A percentile compares a stretch with the other conserved stretches of the same genome.
phyloP scores from a whole-genome alignment of 2,113 vertebrate genomes.

The Steatornis caripensis region DNA sequence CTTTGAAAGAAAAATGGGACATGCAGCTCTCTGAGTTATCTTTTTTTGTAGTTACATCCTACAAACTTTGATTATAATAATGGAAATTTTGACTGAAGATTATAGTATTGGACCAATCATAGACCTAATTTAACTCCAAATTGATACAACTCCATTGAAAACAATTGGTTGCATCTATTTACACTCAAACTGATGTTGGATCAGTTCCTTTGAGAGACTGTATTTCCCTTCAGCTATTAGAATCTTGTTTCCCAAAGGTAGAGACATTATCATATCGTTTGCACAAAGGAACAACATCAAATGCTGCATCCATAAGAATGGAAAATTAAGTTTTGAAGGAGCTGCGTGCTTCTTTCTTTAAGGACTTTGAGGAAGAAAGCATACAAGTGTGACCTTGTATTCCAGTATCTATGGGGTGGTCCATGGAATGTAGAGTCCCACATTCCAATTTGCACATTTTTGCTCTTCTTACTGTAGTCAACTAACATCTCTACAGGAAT shows the following conservation, averaged over 20 bases:
- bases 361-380: background rate
- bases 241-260: conserved; percentile 21
- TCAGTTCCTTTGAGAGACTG: background rate
- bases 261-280: conserved; percentile 51
- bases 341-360: background rate
- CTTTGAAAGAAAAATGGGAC: background rate
- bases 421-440: background rate
- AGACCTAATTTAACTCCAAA: background rate
- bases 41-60: background rate
- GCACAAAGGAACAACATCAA: conserved; percentile 58
- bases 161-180: background rate
- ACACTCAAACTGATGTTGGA: background rate
- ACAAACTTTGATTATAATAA: background rate
- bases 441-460: background rate
- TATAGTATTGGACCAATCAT: background rate
- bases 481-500: background rate
- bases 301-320: conserved; percentile 26
- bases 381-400: background rate
- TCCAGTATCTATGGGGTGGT: background rate
- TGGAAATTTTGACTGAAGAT: background rate
- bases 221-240: conserved; percentile 46
- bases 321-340: conserved; percentile 27
- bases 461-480: background rate
- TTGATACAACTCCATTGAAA: background rate
- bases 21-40: background rate